Percentiles rank a stretch among this genome's conserved stretches.
Conservation (phyloP, 2,797 vertebrate genomes). For the Peromyscus attwateri region DNA sequence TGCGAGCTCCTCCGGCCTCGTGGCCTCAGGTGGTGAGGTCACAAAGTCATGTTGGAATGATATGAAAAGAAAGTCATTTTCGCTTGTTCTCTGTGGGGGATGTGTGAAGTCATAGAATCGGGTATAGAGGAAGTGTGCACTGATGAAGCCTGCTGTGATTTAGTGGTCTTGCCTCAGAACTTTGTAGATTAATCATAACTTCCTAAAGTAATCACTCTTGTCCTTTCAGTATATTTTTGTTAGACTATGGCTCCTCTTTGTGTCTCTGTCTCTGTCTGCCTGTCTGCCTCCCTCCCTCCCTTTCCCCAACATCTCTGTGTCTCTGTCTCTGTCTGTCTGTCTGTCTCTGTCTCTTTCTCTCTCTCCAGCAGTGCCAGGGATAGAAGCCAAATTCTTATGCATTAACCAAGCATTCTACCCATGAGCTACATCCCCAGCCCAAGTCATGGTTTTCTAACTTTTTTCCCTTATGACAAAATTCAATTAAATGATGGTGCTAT, state of each 20-base stretch:
- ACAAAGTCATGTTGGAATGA: neutral
- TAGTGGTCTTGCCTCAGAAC: slow-evolving; percentile 66
- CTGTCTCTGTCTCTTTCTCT: too few species aligned
- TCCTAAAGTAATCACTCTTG: slow-evolving; percentile 73
- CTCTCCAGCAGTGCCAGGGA: neutral
- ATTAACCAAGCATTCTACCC: neutral
- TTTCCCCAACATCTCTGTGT: neutral
- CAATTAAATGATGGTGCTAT: slow-evolving; percentile 44
- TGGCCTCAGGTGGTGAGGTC: neutral
- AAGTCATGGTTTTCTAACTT: slow-evolving; percentile 34
- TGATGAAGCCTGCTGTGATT: slow-evolving; percentile 65
- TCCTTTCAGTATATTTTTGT: slow-evolving; percentile 70
- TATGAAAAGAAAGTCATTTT: slow-evolving; percentile 1
- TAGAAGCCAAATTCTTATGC: neutral
- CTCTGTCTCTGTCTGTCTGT: too few species aligned
- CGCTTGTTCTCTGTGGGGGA: slow-evolving; percentile 53
- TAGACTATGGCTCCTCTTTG: neutral
- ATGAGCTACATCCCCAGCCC: neutral
- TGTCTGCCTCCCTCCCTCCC: too few species aligned
- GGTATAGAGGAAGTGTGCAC: slow-evolving; percentile 54
- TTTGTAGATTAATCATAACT: slow-evolving; percentile 65
- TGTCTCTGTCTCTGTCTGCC: neutral
- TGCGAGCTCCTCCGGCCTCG: neutral
- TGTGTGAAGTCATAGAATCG: neutral
- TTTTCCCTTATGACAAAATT: slow-evolving; percentile 70